These are phyloP conservation scores for Lophochroa leadbeateri DNA, from an alignment of 2,113 vertebrate species.

Conservation along the genomic window DNA sequence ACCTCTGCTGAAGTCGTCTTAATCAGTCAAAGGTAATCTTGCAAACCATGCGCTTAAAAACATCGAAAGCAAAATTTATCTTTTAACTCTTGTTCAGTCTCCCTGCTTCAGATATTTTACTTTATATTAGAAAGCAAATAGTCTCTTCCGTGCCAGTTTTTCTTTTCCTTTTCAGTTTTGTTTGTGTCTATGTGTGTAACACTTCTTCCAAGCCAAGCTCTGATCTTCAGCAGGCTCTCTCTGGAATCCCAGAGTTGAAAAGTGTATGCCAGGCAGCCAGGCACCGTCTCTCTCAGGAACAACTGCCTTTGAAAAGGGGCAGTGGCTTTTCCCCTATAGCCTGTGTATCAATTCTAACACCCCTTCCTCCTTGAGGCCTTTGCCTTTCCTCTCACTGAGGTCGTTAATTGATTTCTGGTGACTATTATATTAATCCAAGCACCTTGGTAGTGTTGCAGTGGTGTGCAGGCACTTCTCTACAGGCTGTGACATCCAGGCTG, in stretches of 20 bases:
- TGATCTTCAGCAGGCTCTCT: conserved; percentile 12
- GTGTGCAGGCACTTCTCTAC: background rate
- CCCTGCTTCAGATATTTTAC: background rate
- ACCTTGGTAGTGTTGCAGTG: background rate
- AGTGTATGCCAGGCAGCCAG: background rate
- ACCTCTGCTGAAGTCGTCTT: background rate
- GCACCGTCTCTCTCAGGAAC: background rate
- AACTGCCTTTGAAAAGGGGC: background rate
- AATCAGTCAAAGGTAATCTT: background rate
- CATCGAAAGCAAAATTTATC: background rate
- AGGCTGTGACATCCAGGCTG: background rate
- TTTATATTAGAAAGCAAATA: background rate
- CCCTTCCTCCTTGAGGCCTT: background rate
- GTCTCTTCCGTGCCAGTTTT: background rate
- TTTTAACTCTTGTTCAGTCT: background rate
- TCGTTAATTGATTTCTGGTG: background rate
- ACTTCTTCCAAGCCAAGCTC: background rate
- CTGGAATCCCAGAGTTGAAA: conserved; percentile 36
- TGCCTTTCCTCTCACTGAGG: background rate
- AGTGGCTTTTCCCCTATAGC: background rate
- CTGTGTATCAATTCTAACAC: background rate
- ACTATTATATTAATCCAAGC: background rate
- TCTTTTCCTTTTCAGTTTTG: background rate
- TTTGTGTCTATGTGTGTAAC: background rate
- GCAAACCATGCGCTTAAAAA: background rate